A percentile compares a stretch with the other conserved stretches of the same genome.
These are phyloP conservation scores for Vollenhovia emeryi DNA, from an alignment of 1,140 invertebrate species.

Conservation along the genomic window DNA sequence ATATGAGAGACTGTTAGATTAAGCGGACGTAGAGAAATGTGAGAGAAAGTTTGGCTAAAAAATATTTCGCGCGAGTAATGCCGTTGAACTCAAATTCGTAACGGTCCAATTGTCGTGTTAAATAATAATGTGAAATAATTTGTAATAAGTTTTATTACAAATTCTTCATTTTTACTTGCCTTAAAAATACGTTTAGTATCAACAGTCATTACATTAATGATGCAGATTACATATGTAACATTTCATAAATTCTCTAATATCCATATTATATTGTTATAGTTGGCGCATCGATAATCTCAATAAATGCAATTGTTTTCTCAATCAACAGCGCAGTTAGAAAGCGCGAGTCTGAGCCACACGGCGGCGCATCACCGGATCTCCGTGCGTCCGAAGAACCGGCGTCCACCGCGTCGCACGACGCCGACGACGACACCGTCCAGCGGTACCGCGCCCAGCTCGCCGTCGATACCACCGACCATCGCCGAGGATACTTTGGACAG, in stretches of 20 bases:
- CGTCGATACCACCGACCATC: constrained; percentile 77
- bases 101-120: background rate
- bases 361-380: constrained; percentile 83
- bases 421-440: constrained; percentile 57
- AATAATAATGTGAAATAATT: constrained; percentile 4
- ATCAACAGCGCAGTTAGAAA: constrained; percentile 79
- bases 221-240: background rate
- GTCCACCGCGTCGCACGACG: constrained; percentile 78
- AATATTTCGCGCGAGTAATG: background rate
- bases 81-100: background rate
- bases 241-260: background rate
- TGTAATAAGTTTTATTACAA: background rate
- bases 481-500: constrained; percentile 78
- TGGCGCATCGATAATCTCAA: background rate
- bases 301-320: background rate
- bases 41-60: background rate
- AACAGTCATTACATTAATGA: background rate
- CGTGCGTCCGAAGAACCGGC: constrained; percentile 82
- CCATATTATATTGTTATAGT: background rate
- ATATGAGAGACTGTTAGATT: background rate
- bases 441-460: constrained; percentile 1
- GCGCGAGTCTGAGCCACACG: constrained; percentile 79
- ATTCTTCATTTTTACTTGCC: background rate
- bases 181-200: background rate
- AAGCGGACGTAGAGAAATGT: background rate